Evolutionary conservation across 2,113 vertebrate species (phyloP).

Genomic region (Trematomus loennbergii): DNA sequence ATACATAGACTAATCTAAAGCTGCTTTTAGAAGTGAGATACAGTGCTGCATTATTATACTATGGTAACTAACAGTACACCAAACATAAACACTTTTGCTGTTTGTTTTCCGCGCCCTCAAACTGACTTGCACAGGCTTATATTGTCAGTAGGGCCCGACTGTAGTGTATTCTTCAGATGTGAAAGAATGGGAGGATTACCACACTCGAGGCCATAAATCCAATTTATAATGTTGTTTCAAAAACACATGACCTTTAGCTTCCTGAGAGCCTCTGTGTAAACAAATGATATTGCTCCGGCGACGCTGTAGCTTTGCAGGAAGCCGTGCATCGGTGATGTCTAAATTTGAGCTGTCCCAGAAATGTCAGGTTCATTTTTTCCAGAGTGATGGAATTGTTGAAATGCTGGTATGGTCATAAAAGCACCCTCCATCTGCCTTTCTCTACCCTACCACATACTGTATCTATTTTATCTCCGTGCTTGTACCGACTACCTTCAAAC

Average conservation of each 20-base stretch:
- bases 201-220: slow-evolving; percentile 41
- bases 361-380: slow-evolving; percentile 54
- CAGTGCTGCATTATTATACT: neutral
- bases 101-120: slow-evolving; percentile 14
- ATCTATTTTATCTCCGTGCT: neutral
- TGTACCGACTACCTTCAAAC: slow-evolving; percentile 24
- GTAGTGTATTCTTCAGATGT: slow-evolving; percentile 20
- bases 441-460: neutral
- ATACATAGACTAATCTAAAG: neutral
- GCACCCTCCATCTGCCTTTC: slow-evolving; percentile 8
- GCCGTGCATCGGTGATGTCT: slow-evolving; percentile 49
- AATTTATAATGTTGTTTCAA: slow-evolving; percentile 55
- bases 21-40: slow-evolving; percentile 31
- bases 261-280: slow-evolving; percentile 59
- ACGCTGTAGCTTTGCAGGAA: slow-evolving; percentile 34
- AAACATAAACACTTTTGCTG: neutral
- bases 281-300: slow-evolving; percentile 55
- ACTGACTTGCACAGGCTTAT: neutral
- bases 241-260: slow-evolving; percentile 70
- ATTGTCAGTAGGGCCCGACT: slow-evolving; percentile 5
- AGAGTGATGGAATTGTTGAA: slow-evolving; percentile 56
- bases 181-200: slow-evolving; percentile 25
- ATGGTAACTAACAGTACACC: neutral
- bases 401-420: slow-evolving; percentile 20
- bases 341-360: slow-evolving; percentile 62